These are phyloP conservation scores for Sciurus carolinensis DNA, from an alignment of 2,797 vertebrate species.

Conservation along the genomic window DNA sequence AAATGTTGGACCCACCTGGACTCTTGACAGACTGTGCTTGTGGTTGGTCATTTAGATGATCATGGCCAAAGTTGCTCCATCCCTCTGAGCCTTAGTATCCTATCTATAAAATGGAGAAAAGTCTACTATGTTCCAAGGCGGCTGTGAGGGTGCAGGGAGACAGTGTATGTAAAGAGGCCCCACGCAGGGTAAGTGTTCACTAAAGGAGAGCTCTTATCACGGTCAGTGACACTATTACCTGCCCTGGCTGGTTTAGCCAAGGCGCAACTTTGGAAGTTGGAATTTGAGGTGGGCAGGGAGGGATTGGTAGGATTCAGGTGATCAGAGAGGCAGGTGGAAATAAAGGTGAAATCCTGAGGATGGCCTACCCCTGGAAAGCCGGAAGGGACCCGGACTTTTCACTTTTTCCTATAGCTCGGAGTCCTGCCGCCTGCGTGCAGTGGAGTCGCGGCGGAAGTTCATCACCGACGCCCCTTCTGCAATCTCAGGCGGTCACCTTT, in stretches of 20 bases:
- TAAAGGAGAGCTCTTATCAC: background rate
- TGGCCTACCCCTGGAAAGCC: background rate
- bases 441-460: background rate
- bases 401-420: background rate
- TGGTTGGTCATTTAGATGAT: background rate
- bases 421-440: background rate
- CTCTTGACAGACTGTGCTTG: background rate
- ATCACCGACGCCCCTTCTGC: background rate
- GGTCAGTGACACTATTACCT: background rate
- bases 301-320: background rate
- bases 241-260: background rate
- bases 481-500: background rate
- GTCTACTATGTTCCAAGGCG: background rate
- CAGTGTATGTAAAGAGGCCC: background rate
- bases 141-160: background rate
- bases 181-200: background rate
- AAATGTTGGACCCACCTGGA: background rate
- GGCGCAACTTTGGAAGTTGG: background rate
- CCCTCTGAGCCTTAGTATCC: background rate
- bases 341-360: background rate
- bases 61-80: background rate
- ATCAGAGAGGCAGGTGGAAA: conserved; percentile 23
- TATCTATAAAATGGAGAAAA: background rate
- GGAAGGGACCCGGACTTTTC: background rate
- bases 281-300: background rate